phyloP scores from a whole-genome alignment of 2,888 invertebrate species.

The Ormia ochracea region DNA sequence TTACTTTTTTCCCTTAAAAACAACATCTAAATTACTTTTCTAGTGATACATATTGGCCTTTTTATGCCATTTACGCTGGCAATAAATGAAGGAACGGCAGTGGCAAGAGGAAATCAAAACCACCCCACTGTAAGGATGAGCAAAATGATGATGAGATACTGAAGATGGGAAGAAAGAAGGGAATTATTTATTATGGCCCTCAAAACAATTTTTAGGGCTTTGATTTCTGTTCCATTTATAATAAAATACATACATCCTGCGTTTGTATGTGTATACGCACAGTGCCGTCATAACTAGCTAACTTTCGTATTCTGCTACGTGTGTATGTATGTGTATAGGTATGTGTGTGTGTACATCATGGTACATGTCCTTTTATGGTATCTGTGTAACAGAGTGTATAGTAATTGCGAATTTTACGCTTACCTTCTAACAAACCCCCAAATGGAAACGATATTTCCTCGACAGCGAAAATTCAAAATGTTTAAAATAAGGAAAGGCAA shows the following conservation, averaged over 20 bases:
- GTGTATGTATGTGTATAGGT: not conserved
- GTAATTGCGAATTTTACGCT: conserved; percentile 76
- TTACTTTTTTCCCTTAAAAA: not conserved
- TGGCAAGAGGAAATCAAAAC: conserved; percentile 59
- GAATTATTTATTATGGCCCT: conserved; percentile 57
- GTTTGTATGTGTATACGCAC: conserved; percentile 6
- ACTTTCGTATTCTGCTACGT: too few species aligned
- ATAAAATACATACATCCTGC: conserved; percentile 52
- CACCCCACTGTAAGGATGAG: conserved; percentile 38
- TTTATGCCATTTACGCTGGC: conserved; percentile 55
- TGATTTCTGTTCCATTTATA: conserved; percentile 67
- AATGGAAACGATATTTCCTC: conserved; percentile 68
- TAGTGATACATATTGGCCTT: conserved; percentile 60
- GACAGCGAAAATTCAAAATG: conserved; percentile 52
- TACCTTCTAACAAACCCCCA: conserved; percentile 73
- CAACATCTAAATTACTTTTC: conserved; percentile 31
- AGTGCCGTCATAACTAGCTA: not conserved
- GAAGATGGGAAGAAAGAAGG: conserved; percentile 49
- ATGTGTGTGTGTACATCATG: not conserved
- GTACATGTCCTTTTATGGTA: not conserved
- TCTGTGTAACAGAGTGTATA: conserved; percentile 37
- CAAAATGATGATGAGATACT: conserved; percentile 14
- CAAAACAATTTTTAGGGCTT: conserved; percentile 63
- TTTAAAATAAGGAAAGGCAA: conserved; percentile 1
- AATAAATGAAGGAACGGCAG: conserved; percentile 34